A percentile compares a stretch with the other conserved stretches of the same genome.
phyloP scores from a whole-genome alignment of 2,113 vertebrate genomes.

The Catagonus wagneri region DNA sequence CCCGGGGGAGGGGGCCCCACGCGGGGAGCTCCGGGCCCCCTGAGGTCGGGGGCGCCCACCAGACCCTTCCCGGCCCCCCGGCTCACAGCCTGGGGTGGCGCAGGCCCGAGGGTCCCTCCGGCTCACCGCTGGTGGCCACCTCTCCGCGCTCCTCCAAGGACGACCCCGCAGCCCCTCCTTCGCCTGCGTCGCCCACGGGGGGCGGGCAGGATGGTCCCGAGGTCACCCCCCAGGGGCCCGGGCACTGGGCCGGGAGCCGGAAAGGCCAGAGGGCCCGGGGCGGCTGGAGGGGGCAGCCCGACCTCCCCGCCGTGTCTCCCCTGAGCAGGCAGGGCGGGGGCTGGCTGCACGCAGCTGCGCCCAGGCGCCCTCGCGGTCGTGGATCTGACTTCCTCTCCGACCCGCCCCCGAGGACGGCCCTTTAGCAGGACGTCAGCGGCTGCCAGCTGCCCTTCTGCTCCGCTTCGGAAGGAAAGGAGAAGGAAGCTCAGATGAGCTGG shows the following conservation, averaged over 20 bases:
- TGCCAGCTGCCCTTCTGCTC: rapidly evolving
- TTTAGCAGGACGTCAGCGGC: rapidly evolving
- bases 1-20: rapidly evolving
- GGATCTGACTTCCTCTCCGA: background rate
- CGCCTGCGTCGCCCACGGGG: background rate
- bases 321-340: too few relatives aligned
- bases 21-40: background rate
- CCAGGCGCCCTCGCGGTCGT: too few relatives aligned
- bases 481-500: background rate
- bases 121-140: too few relatives aligned
- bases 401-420: rapidly evolving
- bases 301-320: too few relatives aligned
- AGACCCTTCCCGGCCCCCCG: background rate
- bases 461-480: background rate
- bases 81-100: rapidly evolving
- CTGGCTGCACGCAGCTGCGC: too few relatives aligned
- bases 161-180: background rate
- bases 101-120: background rate
- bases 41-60: background rate
- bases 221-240: background rate
- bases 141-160: rapidly evolving
- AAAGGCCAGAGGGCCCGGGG: background rate
- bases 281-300: background rate
- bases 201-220: background rate
- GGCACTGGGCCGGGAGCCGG: background rate